Base-by-base conservation (phyloP, 53 echinoderm and acorn worm species). In the Echinometra lucunter region DNA sequence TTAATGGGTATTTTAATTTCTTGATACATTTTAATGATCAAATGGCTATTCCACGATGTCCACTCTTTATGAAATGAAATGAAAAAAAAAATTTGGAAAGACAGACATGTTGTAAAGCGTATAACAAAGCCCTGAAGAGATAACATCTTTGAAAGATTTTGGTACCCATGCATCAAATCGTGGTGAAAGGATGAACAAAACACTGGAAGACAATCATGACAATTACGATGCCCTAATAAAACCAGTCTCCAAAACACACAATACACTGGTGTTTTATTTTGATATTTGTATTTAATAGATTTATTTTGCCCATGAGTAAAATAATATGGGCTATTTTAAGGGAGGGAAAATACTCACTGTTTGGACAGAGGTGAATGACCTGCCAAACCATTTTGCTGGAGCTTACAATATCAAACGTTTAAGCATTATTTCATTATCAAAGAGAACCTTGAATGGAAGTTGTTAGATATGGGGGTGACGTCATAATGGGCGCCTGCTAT, bases 141-240 rank as follows among this genome's bases (percentile, higher is more conserved):
- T 85, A 85, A 85, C 85, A 85, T 85, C 85, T 85, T 85, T 85
- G 49, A 85, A 85, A 85, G 63, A 85, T 85, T 49, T 28, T 37
- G 49, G 49, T 37, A 49, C 85, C 47, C 27, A 85, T 47, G 85
- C 49, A 85, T 49, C 85, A 85, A 85, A n/a, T 47, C 49, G 28
- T 78, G 37, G 16, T 72, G 35, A 69, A 78, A 49, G 28, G 85
- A 85, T 85, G 85, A 85, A 85, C n/a, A 47, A 85, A 78, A 85
- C 15, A 49, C 27, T 17, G 1, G 45, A 49, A 85, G 49, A 81
- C 44, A 81, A 44, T 53, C 13, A 53, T 53, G 53, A 53, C 53
- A 53, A 53, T 74, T 81, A 81, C 44, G 81, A 81, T 42, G 53
- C 85, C 85, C 28, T 85, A 45, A 85, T 47, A 28, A 85, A 85